A percentile compares a stretch with the other conserved stretches of the same genome.
Conservation (phyloP, 2,797 vertebrate genomes). For the Tenualosa ilisha region DNA sequence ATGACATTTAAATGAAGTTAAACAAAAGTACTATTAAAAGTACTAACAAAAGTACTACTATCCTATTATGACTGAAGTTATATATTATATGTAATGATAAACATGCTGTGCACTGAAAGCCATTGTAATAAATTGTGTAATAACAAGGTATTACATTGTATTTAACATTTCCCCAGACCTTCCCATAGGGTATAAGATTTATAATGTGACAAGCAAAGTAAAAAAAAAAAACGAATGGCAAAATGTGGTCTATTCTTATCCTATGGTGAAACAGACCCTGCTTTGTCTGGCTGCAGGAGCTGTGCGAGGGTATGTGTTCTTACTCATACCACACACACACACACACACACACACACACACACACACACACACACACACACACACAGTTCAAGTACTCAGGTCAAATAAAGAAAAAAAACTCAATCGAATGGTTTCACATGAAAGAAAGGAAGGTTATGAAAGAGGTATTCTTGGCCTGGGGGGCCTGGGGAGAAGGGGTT, state of each 20-base stretch:
- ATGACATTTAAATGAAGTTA: neutral
- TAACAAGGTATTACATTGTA: neutral
- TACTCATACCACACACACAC: neutral
- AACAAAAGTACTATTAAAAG: neutral
- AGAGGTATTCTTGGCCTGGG: neutral
- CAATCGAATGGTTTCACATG: neutral
- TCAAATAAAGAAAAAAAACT: slow-evolving; percentile 4
- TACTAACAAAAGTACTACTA: neutral
- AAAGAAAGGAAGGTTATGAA: neutral
- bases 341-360: too few species aligned
- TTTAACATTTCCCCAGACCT: neutral
- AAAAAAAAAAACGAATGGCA: neutral
- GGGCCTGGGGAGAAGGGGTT: neutral
- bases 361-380: too few species aligned
- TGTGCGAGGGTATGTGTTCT: neutral
- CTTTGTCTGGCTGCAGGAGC: neutral
- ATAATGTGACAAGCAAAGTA: neutral
- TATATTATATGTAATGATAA: neutral
- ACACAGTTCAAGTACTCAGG: neutral
- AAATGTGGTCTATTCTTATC: neutral
- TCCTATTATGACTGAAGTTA: neutral
- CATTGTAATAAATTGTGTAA: slow-evolving; percentile 26
- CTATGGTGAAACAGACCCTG: neutral
- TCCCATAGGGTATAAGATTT: neutral
- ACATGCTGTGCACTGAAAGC: slow-evolving; percentile 31